A percentile compares a stretch with the other conserved stretches of the same genome.
Evolutionary conservation across 92 coral and sea anemone species (phyloP).

Genomic region (Pocillopora meandrina): DNA sequence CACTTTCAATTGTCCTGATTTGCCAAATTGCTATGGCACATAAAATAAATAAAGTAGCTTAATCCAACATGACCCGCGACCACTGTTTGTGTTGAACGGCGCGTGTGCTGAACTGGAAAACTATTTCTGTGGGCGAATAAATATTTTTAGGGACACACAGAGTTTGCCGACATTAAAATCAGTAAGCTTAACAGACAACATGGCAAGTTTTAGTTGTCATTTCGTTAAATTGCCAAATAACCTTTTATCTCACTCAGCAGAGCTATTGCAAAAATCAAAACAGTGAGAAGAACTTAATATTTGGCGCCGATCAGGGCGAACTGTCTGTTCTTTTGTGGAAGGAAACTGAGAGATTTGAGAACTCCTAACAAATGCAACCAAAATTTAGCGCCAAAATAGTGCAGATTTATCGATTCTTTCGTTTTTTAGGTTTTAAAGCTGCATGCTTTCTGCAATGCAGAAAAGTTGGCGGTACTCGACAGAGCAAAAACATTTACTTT

Average conservation of each 20-base stretch:
- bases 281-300: neutral
- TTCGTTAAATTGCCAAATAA: neutral
- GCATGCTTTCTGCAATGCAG: neutral
- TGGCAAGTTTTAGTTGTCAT: neutral
- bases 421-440: neutral
- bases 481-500: neutral
- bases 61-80: neutral
- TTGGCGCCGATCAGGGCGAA: neutral
- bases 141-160: too few relatives aligned
- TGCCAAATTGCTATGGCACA: slow-evolving; percentile 11
- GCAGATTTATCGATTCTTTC: neutral
- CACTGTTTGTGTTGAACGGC: too few relatives aligned
- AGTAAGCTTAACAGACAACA: too few relatives aligned
- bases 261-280: neutral
- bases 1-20: neutral
- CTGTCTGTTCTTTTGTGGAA: neutral
- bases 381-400: neutral
- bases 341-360: neutral
- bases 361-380: neutral
- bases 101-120: too few relatives aligned
- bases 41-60: slow-evolving; percentile 21
- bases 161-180: too few relatives aligned
- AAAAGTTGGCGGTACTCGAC: neutral
- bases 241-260: neutral
- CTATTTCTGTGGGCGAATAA: too few relatives aligned